Percentiles rank a stretch among this genome's conserved stretches.
phyloP scores from a whole-genome alignment of 2,113 vertebrate genomes.

The Archocentrus centrarchus region DNA sequence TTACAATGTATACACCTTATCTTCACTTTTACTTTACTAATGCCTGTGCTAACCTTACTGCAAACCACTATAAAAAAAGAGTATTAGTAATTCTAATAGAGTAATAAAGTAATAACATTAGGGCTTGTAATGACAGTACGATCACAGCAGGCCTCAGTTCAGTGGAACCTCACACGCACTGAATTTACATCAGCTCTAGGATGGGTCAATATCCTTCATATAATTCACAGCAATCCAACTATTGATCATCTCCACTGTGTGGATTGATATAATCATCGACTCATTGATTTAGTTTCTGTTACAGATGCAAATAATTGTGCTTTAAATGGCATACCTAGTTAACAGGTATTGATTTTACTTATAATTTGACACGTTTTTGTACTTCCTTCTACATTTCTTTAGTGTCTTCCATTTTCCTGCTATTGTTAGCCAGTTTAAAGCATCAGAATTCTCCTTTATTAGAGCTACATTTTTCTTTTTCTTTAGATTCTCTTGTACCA shows the following conservation, averaged over 20 bases:
- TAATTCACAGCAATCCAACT: constrained; percentile 39
- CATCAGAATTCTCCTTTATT: background rate
- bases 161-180: background rate
- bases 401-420: background rate
- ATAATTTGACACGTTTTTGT: background rate
- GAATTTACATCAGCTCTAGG: background rate
- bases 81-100: background rate
- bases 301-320: constrained; percentile 27
- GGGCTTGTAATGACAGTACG: background rate
- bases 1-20: background rate
- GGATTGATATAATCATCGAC: constrained; percentile 30
- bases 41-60: background rate
- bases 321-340: constrained; percentile 30
- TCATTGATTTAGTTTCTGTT: constrained; percentile 35
- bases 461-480: background rate
- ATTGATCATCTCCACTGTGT: constrained; percentile 31
- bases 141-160: background rate
- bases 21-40: background rate
- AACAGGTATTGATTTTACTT: constrained; percentile 1
- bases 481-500: background rate
- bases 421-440: background rate
- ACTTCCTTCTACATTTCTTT: background rate
- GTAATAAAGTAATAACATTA: background rate
- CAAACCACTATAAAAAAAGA: background rate
- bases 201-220: constrained; percentile 29